These are phyloP conservation scores for Campoletis raptor DNA, from an alignment of 2,888 invertebrate species.

Conservation along the genomic window DNA sequence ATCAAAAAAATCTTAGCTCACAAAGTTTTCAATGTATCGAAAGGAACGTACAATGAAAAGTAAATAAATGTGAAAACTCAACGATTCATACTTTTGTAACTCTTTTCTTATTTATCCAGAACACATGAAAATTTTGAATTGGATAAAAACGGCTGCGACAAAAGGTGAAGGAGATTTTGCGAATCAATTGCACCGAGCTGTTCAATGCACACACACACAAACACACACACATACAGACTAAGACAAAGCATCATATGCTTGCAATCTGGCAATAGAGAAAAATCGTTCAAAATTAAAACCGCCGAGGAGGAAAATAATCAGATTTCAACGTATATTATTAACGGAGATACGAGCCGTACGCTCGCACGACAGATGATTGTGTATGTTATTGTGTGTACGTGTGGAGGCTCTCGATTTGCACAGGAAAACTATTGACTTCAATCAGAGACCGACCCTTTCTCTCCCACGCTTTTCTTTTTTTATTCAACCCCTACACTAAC, in stretches of 20 bases:
- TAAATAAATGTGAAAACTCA: background rate
- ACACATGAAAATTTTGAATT: slow-evolving; percentile 2
- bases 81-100: background rate
- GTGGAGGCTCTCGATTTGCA: slow-evolving; percentile 49
- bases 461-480: slow-evolving; percentile 35
- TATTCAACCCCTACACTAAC: slow-evolving; percentile 38
- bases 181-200: slow-evolving; percentile 32
- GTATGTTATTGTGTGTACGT: slow-evolving; percentile 40
- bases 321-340: slow-evolving; percentile 84
- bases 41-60: background rate
- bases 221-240: slow-evolving; percentile 22
- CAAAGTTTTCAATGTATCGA: background rate
- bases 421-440: slow-evolving; percentile 81
- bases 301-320: slow-evolving; percentile 83
- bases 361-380: slow-evolving; percentile 6
- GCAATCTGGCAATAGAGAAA: slow-evolving; percentile 49
- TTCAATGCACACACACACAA: background rate
- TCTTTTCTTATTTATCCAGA: background rate
- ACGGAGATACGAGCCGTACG: slow-evolving; percentile 75
- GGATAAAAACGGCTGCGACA: background rate
- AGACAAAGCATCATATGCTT: slow-evolving; percentile 12
- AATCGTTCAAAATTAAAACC: slow-evolving; percentile 82
- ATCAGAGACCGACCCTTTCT: slow-evolving; percentile 75
- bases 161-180: slow-evolving; percentile 37
- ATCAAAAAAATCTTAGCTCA: background rate